phyloP scores from a whole-genome alignment of 2,113 vertebrate species.

The Puntigrus tetrazona region DNA sequence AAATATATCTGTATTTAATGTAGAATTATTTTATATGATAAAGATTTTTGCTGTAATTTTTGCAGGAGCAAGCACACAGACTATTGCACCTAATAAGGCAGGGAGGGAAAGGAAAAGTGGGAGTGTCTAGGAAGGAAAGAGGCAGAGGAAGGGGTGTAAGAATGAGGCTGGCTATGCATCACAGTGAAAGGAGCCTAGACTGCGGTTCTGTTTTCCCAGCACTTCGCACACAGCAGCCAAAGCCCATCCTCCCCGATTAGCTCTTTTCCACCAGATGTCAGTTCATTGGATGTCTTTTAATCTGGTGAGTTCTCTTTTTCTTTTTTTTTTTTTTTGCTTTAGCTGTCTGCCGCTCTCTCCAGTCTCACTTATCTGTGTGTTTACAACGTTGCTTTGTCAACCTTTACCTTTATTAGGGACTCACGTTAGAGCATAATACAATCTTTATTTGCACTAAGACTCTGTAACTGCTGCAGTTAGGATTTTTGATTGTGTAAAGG shows the following conservation, averaged over 20 bases:
- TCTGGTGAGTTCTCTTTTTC: slow-evolving; percentile 61
- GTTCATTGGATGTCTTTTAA: background rate
- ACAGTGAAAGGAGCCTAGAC: slow-evolving; percentile 53
- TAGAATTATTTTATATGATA: background rate
- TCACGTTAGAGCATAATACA: slow-evolving; percentile 38
- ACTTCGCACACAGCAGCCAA: background rate
- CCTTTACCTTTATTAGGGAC: slow-evolving; percentile 40
- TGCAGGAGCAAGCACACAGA: background rate
- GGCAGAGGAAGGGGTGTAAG: slow-evolving; percentile 44
- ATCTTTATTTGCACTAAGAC: background rate
- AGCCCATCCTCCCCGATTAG: slow-evolving; percentile 40
- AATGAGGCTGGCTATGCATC: slow-evolving; percentile 43
- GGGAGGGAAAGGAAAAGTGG: background rate
- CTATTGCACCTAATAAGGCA: background rate
- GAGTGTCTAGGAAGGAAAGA: slow-evolving; percentile 44
- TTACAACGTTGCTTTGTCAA: slow-evolving; percentile 20
- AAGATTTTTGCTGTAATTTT: background rate
- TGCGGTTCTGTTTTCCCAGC: slow-evolving; percentile 63
- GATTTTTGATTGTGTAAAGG: background rate
- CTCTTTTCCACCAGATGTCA: background rate
- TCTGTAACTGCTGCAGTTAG: background rate
- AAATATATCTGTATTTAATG: background rate
- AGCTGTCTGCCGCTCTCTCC: background rate
- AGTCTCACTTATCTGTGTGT: slow-evolving; percentile 33
- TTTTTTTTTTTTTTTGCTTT: slow-evolving; percentile 10